Evolutionary conservation across 2,113 vertebrate genomes (phyloP).

Genomic region (Tamias sibiricus): DNA sequence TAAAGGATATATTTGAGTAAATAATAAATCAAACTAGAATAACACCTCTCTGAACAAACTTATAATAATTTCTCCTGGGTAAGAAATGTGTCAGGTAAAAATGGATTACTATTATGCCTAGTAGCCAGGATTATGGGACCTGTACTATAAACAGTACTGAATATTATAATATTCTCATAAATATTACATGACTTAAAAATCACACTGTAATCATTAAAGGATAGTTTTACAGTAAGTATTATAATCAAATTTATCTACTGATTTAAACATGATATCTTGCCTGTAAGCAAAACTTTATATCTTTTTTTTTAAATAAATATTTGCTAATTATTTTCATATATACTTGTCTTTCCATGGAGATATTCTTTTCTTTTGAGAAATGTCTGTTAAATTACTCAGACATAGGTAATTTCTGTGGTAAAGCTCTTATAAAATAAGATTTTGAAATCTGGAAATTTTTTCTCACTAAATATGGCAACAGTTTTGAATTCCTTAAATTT

Average conservation of each 20-base stretch:
- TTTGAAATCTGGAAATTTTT: background rate
- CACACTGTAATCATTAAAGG: background rate
- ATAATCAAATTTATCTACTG: background rate
- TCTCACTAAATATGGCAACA: background rate
- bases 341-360: background rate
- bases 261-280: background rate
- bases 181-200: background rate
- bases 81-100: background rate
- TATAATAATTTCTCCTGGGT: conserved; percentile 31
- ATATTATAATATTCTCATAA: background rate
- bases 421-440: background rate
- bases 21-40: conserved; percentile 39
- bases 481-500: background rate
- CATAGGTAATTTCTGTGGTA: background rate
- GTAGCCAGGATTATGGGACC: background rate
- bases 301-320: background rate
- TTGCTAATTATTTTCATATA: background rate
- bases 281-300: background rate
- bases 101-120: background rate
- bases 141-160: background rate
- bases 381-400: background rate
- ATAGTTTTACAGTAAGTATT: background rate
- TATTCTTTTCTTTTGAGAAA: background rate
- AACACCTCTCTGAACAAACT: background rate
- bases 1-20: background rate